A percentile compares a stretch with the other conserved stretches of the same genome.
Conservation (phyloP, 2,888 invertebrate genomes). For the Caenorhabditis doughertyi region DNA sequence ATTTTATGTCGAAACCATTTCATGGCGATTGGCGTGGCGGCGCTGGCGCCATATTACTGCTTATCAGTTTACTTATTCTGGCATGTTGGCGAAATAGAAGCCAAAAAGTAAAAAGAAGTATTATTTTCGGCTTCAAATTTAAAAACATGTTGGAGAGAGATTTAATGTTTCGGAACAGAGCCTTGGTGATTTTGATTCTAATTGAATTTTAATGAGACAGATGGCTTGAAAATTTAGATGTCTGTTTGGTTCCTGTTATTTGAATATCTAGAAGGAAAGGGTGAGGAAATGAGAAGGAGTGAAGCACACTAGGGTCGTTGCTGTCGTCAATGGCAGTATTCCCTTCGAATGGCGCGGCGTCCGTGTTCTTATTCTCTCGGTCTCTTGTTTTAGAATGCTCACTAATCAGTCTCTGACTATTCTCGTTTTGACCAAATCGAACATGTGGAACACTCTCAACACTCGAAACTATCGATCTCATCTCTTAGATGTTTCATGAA, state of each 20-base stretch:
- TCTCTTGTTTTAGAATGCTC: constrained; percentile 27
- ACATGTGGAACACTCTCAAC: constrained; percentile 37
- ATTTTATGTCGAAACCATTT: not conserved
- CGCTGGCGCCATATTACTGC: constrained; percentile 41
- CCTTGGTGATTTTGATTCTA: not conserved
- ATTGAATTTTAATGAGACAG: constrained; percentile 49
- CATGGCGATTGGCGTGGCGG: constrained; percentile 34
- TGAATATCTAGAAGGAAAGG: constrained; percentile 19
- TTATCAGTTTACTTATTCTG: constrained; percentile 16
- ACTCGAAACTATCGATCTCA: constrained; percentile 28
- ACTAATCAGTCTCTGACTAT: constrained; percentile 32
- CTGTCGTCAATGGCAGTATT: constrained; percentile 41
- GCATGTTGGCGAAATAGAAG: constrained; percentile 38
- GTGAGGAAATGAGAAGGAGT: not conserved
- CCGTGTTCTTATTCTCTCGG: constrained; percentile 21
- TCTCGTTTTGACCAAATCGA: constrained; percentile 27
- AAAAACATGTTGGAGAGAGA: not conserved
- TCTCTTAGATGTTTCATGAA: not conserved
- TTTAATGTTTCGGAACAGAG: no score
- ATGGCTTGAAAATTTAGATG: not conserved
- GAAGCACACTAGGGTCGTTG: not conserved
- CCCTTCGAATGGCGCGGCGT: constrained; percentile 41
- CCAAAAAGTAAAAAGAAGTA: constrained; percentile 17
- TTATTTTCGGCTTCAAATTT: not conserved
- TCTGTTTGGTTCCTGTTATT: not conserved